Evolutionary conservation across 2,888 invertebrate genomes (phyloP).

Genomic region (Peribatodes rhomboidaria): DNA sequence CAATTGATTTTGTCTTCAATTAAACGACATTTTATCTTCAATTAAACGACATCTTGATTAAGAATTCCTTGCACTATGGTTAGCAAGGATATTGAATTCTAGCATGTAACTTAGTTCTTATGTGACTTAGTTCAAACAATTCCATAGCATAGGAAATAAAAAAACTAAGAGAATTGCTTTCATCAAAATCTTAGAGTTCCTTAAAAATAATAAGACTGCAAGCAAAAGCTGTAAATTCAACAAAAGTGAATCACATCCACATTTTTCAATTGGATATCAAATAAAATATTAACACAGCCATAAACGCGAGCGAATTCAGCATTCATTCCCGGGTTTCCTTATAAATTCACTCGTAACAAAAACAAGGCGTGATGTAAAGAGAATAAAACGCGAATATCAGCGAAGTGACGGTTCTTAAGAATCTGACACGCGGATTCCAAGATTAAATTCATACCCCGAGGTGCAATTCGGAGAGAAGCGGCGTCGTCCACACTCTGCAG

Average conservation of each 20-base stretch:
- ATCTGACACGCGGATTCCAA: conserved; percentile 78
- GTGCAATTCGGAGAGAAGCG: conserved; percentile 78
- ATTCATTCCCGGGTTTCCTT: conserved; percentile 40
- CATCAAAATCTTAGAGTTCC: background rate
- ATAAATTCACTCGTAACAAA: conserved; percentile 54
- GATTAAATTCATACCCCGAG: conserved; percentile 85
- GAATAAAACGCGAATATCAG: conserved; percentile 62
- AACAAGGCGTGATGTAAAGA: conserved; percentile 59
- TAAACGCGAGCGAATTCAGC: conserved; percentile 39
- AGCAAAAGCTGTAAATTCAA: background rate
- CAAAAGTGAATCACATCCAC: conserved; percentile 11
- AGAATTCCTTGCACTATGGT: too few species aligned
- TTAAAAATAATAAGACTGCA: background rate
- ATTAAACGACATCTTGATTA: too few species aligned
- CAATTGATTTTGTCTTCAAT: too few species aligned
- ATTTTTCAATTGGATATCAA: conserved; percentile 33
- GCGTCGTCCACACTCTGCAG: conserved; percentile 76
- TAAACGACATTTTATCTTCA: too few species aligned
- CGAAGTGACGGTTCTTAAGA: conserved; percentile 76
- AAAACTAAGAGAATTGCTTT: too few species aligned
- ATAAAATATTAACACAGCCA: conserved; percentile 37
- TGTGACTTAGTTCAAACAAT: too few species aligned
- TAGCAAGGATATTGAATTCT: too few species aligned
- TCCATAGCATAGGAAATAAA: too few species aligned
- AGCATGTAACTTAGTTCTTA: too few species aligned